Percentiles rank a stretch among this genome's conserved stretches.
Evolutionary conservation across 2,797 vertebrate species (phyloP).

Genomic region (Jordanella pulchra): DNA sequence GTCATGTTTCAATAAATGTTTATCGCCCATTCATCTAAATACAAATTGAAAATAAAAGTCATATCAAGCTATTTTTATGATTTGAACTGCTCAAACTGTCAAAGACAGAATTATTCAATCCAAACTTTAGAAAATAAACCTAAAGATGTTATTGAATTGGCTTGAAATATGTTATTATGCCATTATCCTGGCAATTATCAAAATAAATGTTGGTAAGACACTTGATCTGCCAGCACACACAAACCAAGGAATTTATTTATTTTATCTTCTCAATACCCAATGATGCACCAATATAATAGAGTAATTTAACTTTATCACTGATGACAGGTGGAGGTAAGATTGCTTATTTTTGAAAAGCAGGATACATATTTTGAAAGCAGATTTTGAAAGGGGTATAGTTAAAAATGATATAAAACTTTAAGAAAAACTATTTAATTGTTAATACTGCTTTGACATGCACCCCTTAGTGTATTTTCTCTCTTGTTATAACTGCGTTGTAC

Average conservation of each 20-base stretch:
- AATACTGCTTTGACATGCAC: not conserved
- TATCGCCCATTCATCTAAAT: slow-evolving; percentile 71
- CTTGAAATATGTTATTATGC: slow-evolving; percentile 17
- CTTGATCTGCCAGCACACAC: slow-evolving; percentile 44
- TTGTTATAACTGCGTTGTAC: not conserved
- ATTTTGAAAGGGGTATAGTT: not conserved
- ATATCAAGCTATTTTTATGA: slow-evolving; percentile 43
- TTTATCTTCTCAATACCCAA: slow-evolving; percentile 13
- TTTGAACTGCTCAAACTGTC: slow-evolving; percentile 8
- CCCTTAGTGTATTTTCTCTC: not conserved
- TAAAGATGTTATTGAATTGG: slow-evolving; percentile 37
- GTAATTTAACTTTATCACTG: slow-evolving; percentile 42
- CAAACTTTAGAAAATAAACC: slow-evolving; percentile 41
- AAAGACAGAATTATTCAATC: slow-evolving; percentile 45
- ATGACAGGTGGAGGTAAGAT: slow-evolving; percentile 30
- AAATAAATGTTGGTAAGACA: slow-evolving; percentile 37
- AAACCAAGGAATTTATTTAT: slow-evolving; percentile 25
- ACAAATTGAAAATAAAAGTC: slow-evolving; percentile 74
- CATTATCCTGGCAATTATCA: slow-evolving; percentile 23
- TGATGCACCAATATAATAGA: slow-evolving; percentile 16
- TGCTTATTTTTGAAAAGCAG: slow-evolving; percentile 21
- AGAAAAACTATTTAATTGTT: not conserved
- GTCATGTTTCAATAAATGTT: slow-evolving; percentile 72
- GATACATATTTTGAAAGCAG: slow-evolving; percentile 13
- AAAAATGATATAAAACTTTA: slow-evolving; percentile 20